A percentile compares a stretch with the other conserved stretches of the same genome.
phyloP scores from a whole-genome alignment of 1,140 invertebrate species.

The Diachasma alloeum region DNA sequence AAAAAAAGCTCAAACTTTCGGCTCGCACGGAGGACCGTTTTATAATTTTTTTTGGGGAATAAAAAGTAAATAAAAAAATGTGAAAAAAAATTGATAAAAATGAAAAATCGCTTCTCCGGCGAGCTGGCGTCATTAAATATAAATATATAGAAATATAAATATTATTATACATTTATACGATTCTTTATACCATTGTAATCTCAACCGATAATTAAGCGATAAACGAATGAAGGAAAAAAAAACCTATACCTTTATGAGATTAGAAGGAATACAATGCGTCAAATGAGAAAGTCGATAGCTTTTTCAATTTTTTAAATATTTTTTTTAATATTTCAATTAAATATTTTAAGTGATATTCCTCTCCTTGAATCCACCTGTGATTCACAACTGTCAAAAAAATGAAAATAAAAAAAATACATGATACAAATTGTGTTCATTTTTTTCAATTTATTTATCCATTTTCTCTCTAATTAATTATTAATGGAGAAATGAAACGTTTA shows the following conservation, averaged over 20 bases:
- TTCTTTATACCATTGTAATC: constrained; percentile 61
- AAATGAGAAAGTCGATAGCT: not conserved
- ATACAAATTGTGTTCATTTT: not conserved
- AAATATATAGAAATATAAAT: constrained; percentile 43
- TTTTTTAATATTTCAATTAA: constrained; percentile 11
- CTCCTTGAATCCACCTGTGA: not conserved
- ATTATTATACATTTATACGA: constrained; percentile 59
- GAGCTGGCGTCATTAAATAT: constrained; percentile 61
- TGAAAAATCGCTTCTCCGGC: constrained; percentile 64
- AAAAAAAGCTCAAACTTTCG: constrained; percentile 59
- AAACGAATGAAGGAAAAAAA: constrained; percentile 8
- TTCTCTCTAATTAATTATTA: not conserved
- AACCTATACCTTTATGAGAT: constrained; percentile 19
- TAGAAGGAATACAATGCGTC: not conserved
- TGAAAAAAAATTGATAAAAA: constrained; percentile 30
- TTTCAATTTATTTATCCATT: not conserved
- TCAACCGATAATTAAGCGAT: constrained; percentile 34
- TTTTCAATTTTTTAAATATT: constrained; percentile 7
- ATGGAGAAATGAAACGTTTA: not conserved
- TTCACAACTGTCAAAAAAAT: not conserved
- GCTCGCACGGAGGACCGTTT: constrained; percentile 64
- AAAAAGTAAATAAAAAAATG: not conserved
- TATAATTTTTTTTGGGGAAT: not conserved
- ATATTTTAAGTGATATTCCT: constrained; percentile 3
- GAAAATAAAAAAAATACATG: not conserved